A percentile compares a stretch with the other conserved stretches of the same genome.
Evolutionary conservation across 2,888 invertebrate species (phyloP).

Genomic region (Pristionchus fissidentatus): DNA sequence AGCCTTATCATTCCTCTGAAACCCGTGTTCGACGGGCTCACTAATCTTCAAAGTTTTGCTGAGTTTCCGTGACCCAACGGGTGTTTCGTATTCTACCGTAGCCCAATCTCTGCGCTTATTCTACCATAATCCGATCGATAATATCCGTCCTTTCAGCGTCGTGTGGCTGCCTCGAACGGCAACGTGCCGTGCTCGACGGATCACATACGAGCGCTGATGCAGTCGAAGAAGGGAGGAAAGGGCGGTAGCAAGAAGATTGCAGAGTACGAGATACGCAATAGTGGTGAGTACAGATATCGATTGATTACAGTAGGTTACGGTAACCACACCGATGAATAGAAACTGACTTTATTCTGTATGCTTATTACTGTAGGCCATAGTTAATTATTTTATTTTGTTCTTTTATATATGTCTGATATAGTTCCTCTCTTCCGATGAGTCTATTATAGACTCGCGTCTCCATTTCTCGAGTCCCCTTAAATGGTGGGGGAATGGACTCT

Average conservation of each 20-base stretch:
- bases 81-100: not conserved
- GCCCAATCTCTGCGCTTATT: not conserved
- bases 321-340: no score
- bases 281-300: constrained; percentile 3
- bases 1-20: no score
- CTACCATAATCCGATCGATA: not conserved
- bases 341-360: not conserved
- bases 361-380: not conserved
- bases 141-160: not conserved
- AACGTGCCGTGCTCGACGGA: constrained; percentile 35
- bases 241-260: not conserved
- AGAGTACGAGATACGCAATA: not conserved
- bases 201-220: not conserved
- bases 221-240: not conserved
- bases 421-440: not conserved
- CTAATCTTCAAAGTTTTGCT: no score
- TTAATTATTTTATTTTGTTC: no score
- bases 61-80: no score
- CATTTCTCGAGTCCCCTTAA: not conserved
- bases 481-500: not conserved
- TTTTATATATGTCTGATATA: not conserved
- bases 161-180: not conserved
- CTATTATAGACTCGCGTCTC: no score
- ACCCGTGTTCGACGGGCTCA: no score
- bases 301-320: not conserved